Percentiles rank a stretch among this genome's conserved stretches.
Conservation (phyloP, 2,113 vertebrate species). For the Mirounga angustirostris region DNA sequence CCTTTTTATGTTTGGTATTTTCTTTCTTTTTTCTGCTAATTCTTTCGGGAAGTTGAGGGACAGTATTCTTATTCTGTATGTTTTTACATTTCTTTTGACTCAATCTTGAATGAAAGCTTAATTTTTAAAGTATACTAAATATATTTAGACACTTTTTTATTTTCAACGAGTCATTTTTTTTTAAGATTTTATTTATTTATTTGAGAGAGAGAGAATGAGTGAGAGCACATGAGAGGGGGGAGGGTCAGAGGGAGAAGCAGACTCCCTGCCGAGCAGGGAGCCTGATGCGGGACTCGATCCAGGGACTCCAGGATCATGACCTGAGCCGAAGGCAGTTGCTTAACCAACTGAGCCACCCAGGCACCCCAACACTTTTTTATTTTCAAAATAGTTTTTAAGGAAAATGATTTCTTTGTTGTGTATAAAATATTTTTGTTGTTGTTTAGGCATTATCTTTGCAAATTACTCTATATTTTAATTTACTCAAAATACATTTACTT, state of each 20-base stretch:
- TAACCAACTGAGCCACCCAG: no score
- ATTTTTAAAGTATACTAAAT: conserved; percentile 51
- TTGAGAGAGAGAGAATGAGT: no score
- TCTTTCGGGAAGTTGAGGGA: background rate
- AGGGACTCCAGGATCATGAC: no score
- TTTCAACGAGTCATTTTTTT: background rate
- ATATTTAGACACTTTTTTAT: conserved; percentile 27
- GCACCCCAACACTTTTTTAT: background rate
- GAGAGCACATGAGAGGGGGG: no score
- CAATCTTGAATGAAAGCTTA: conserved; percentile 20
- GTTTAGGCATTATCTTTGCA: conserved; percentile 39
- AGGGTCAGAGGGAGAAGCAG: no score
- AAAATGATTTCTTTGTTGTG: conserved; percentile 56
- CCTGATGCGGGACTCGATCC: no score
- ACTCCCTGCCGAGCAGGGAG: no score
- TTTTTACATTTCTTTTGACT: conserved; percentile 64
- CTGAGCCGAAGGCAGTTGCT: no score
- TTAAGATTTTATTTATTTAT: no score
- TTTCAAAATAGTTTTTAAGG: conserved; percentile 57
- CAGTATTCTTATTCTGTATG: conserved; percentile 15
- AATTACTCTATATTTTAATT: background rate
- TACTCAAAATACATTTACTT: conserved; percentile 46
- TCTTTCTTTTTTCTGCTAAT: background rate
- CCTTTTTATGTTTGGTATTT: conserved; percentile 7
- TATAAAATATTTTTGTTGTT: conserved; percentile 2